A percentile compares a stretch with the other conserved stretches of the same genome.
Conservation (phyloP, 2,888 invertebrate genomes). For the Auanema freiburgensis region DNA sequence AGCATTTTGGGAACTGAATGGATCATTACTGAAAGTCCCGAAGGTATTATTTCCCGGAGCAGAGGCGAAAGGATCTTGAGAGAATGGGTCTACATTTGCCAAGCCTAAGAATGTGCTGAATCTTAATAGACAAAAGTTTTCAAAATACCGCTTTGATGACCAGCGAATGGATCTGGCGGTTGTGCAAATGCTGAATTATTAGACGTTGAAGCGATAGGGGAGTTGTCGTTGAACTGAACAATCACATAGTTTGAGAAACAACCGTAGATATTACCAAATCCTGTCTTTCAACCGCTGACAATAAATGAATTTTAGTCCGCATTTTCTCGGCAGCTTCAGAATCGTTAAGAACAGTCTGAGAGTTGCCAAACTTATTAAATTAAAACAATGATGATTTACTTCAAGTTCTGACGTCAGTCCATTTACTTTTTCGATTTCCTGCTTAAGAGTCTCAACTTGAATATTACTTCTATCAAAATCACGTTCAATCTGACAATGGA, state of each 20-base stretch:
- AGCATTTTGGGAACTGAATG: slow-evolving; percentile 13
- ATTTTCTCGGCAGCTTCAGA: not conserved
- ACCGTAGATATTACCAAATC: not conserved
- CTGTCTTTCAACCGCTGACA: too few species aligned
- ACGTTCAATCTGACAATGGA: slow-evolving; percentile 12
- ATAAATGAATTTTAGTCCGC: not conserved
- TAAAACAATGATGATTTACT: too few species aligned
- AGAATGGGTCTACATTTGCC: slow-evolving; percentile 30
- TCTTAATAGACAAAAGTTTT: too few species aligned
- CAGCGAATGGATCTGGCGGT: slow-evolving; percentile 37
- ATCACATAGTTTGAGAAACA: not conserved
- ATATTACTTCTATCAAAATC: slow-evolving; percentile 20
- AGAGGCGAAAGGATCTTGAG: slow-evolving; percentile 42
- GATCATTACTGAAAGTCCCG: not conserved
- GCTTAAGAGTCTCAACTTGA: slow-evolving; percentile 21
- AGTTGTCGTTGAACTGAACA: slow-evolving; percentile 19
- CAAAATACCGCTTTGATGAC: slow-evolving; percentile 18
- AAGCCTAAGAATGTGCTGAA: too few species aligned
- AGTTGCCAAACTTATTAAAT: too few species aligned
- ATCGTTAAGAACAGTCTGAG: not conserved
- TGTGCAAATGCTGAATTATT: slow-evolving; percentile 18
- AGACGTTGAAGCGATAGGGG: slow-evolving; percentile 19
- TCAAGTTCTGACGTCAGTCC: slow-evolving; percentile 23
- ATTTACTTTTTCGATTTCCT: slow-evolving; percentile 21
- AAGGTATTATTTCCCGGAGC: slow-evolving; percentile 23